Conservation (phyloP, 2,888 invertebrate species). For the Kryphioiulus occultus region DNA sequence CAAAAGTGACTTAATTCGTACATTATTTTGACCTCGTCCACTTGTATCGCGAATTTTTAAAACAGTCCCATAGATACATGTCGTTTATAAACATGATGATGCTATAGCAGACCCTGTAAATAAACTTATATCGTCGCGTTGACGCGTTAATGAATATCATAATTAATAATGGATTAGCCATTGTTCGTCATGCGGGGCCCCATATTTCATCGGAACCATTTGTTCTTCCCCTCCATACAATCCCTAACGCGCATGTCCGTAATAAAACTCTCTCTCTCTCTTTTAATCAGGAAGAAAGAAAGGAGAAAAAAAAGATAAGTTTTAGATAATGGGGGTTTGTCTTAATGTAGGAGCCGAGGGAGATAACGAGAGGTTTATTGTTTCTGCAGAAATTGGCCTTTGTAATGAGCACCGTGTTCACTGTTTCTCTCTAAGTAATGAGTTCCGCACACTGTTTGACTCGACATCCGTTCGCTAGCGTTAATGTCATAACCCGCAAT, state of each 20-base stretch:
- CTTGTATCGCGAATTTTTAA: too few relatives aligned
- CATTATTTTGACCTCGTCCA: too few relatives aligned
- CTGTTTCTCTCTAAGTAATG: slow-evolving; percentile 47
- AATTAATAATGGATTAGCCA: neutral
- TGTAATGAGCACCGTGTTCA: slow-evolving; percentile 48
- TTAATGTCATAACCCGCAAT: slow-evolving; percentile 49
- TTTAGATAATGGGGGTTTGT: slow-evolving; percentile 44
- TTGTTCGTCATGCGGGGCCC: neutral
- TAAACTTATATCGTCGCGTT: neutral
- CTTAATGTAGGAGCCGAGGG: slow-evolving; percentile 44
- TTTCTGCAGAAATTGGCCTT: slow-evolving; percentile 50
- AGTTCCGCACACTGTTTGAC: slow-evolving; percentile 51
- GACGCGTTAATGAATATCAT: neutral
- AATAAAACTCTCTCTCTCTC: neutral
- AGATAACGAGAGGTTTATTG: slow-evolving; percentile 51
- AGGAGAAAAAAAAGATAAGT: slow-evolving; percentile 37
- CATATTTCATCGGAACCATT: neutral
- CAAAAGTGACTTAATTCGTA: too few relatives aligned
- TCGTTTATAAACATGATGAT: too few relatives aligned
- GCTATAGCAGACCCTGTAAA: too few relatives aligned
- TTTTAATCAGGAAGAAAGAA: slow-evolving; percentile 44
- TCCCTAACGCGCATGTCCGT: neutral
- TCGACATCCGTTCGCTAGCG: slow-evolving; percentile 45
- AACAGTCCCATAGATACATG: too few relatives aligned
- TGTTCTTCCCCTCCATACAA: neutral